These are phyloP conservation scores for Lathronympha strigana DNA, from an alignment of 2,888 invertebrate species.

Conservation along the genomic window DNA sequence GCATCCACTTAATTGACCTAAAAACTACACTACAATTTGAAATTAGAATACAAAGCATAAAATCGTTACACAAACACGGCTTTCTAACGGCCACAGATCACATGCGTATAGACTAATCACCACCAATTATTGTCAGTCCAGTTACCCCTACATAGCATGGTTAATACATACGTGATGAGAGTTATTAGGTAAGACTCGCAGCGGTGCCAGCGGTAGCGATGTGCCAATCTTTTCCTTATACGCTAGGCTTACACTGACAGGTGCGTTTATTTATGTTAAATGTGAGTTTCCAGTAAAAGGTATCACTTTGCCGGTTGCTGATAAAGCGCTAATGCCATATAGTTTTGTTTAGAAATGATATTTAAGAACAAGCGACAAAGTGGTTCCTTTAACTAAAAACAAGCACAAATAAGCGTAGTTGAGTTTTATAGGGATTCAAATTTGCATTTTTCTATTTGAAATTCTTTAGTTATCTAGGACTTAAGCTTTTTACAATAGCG, in stretches of 20 bases:
- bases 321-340: too few species aligned
- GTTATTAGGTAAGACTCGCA: slow-evolving; percentile 75
- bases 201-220: slow-evolving; percentile 78
- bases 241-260: slow-evolving; percentile 29
- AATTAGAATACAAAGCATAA: slow-evolving; percentile 17
- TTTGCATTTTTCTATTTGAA: too few species aligned
- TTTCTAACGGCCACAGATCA: slow-evolving; percentile 14
- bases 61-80: neutral
- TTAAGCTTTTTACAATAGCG: too few species aligned
- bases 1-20: neutral
- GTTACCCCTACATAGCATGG: slow-evolving; percentile 53
- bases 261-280: slow-evolving; percentile 53
- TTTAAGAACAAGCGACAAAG: too few species aligned
- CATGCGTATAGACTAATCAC: slow-evolving; percentile 17
- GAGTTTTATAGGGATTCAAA: too few species aligned
- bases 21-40: neutral
- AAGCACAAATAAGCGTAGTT: too few species aligned
- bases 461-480: too few species aligned
- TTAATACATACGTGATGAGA: slow-evolving; percentile 79
- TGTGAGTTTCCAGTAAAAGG: too few species aligned
- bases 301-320: too few species aligned
- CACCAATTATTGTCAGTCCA: slow-evolving; percentile 20
- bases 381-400: too few species aligned
- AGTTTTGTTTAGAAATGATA: too few species aligned
- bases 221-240: slow-evolving; percentile 79